Evolutionary conservation across 1,140 invertebrate genomes (phyloP), one percentile per base, ranked within the genome.

Genomic region (Arctopsyche grandis): DNA sequence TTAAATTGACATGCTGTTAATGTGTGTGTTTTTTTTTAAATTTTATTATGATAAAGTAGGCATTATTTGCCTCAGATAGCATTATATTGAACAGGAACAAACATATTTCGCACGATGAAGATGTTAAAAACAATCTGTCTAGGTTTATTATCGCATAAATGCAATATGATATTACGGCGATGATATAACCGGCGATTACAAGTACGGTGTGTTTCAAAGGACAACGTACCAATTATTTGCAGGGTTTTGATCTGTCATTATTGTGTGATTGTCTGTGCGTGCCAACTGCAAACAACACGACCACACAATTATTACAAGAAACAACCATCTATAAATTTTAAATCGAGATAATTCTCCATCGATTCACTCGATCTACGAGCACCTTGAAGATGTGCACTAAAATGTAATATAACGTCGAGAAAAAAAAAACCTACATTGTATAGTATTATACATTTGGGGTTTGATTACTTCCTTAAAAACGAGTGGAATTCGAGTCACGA

Each of bases 161-260:
- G 46, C n/a, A n/a, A n/a, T n/a, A n/a, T n/a, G n/a, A n/a, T 48
- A 56, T 74, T 74, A 74, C 71, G 19, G 46, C 71, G 71, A 74
- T 74, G 71, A 74, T 74, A 74, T 74, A 74, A 74, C 48, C 56
- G 9, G 48, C 71, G 44, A 56, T 56, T 56, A 74, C 44, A 46
- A 73, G 26, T 74, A 74, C 44, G 71, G 21, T 46, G 46, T 73
- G 21, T 24, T 74, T 19, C 14, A n/a, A 46, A 74, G 71, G 71
- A 74, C 71, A 74, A 21, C 19, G 43, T 19, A 16, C 44, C 71
- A 74, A 74, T 74, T 74, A 74, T 66, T 74, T 56, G 16, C 24
- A 56, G 44, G 24, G 52, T 56, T 74, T 19, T 43, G 52, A 22
- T 26, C 22, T 56, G 71, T 74, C 48, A 74, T 74, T 74, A 74